Base-by-base conservation (phyloP, 2,888 invertebrate species). In the Autographa pulchrina region DNA sequence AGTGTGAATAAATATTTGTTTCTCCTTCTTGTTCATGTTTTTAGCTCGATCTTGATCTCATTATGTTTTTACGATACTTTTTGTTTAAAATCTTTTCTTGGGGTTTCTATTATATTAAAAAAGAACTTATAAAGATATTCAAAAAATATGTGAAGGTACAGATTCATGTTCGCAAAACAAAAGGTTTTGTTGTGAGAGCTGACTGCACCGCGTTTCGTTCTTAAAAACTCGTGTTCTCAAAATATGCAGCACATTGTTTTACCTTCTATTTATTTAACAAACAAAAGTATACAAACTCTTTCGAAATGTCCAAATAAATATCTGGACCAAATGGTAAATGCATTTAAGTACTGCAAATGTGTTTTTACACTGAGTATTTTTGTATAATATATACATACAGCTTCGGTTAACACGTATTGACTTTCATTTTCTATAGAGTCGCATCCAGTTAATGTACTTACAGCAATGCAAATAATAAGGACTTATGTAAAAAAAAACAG, bases 121-220 rank as follows among this genome's bases (percentile, higher is more conserved):
- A 14, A 43, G 16, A 43, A 16, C 3, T 16, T 6, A 6, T 8
- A 16, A 3, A 43, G 43, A 38, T 38, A 11, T 41, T 14, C 1
- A 16, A n/a, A 48, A 48, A n/a, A 7, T n/a, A 16, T n/a, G 48
- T 48, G 14, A 8, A 41, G 11, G 16, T 5, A 5, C 48, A 6
- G 41, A 64, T 64, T 65, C 38, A 41, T 56, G 67, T 56, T 56
- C 18, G 16, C n/a, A 52, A 62, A 60, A 68, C 68, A 68, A 67
- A 68, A 6, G 60, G 43, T 58, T 59, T 58, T 65, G 18, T 59
- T 63, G 52, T 48, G 38, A 32, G 14, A 25, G 35, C 35, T 58
- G 56, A 38, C 35, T 56, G n/a, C 41, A 41, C n/a, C 25, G 25
- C 18, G 43, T 62, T 38, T 65, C 61, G 60, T 72, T 64, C 16